Evolutionary conservation across 2,113 vertebrate genomes (phyloP).

Genomic region (Nannospalax galili): DNA sequence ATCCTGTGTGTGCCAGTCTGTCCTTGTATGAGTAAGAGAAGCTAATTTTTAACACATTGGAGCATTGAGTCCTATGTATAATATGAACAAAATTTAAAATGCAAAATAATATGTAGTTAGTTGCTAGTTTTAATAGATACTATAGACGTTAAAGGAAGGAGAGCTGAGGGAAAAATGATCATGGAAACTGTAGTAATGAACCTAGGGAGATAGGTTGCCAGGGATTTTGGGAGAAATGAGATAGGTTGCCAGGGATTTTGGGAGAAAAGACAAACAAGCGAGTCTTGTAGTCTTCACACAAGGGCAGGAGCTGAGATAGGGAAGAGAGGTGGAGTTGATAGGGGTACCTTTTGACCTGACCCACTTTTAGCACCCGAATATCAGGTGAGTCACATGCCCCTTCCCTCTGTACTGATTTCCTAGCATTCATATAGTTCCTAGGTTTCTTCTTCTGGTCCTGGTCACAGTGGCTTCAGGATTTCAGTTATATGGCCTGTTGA

Average conservation of each 20-base stretch:
- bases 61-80: neutral
- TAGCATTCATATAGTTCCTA: neutral
- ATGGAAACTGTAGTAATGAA: slow-evolving; percentile 13
- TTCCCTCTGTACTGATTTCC: neutral
- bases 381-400: neutral
- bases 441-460: neutral
- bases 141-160: neutral
- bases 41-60: slow-evolving; percentile 12
- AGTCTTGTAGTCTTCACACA: neutral
- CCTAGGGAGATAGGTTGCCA: neutral
- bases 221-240: neutral
- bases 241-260: neutral
- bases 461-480: neutral
- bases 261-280: neutral
- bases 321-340: neutral
- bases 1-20: neutral
- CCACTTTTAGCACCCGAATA: neutral
- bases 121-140: slow-evolving; percentile 30
- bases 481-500: neutral
- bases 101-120: slow-evolving; percentile 10
- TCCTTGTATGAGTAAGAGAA: slow-evolving; percentile 10
- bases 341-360: neutral
- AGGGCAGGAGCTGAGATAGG: neutral
- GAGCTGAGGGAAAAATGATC: neutral
- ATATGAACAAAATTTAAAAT: slow-evolving; percentile 43